These are phyloP conservation scores for Hermaeophaga mercurialis DNA, from an alignment of 2,888 invertebrate genomes.

Conservation along the genomic window DNA sequence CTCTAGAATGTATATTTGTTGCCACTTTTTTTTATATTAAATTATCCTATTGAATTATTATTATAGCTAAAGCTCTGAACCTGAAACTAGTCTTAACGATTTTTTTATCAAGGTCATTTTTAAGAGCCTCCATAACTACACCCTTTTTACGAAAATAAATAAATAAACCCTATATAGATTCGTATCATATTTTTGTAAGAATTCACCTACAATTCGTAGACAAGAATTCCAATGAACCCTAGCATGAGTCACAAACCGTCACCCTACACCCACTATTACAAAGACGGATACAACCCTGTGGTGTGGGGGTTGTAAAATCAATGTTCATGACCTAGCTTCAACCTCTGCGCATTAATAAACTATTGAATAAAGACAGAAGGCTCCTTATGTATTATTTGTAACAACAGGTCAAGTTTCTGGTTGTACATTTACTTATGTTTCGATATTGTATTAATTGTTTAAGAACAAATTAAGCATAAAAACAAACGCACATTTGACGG, in stretches of 20 bases:
- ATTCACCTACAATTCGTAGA: conserved; percentile 10
- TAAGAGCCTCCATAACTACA: not conserved
- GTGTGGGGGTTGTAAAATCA: conserved; percentile 41
- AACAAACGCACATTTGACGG: not conserved
- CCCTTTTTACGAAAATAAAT: no score
- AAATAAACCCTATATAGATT: not conserved
- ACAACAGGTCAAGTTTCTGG: not conserved
- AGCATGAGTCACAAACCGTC: conserved; percentile 18
- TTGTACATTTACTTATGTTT: not conserved
- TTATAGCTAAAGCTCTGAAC: no score
- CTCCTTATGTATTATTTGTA: not conserved
- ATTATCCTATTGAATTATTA: no score
- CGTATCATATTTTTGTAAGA: not conserved
- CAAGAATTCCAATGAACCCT: conserved; percentile 20
- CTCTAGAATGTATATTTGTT: no score
- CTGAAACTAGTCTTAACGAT: no score
- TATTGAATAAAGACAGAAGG: not conserved
- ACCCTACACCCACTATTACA: conserved; percentile 13
- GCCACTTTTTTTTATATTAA: no score
- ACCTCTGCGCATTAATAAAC: conserved; percentile 31
- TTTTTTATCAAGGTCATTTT: not conserved
- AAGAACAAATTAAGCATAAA: not conserved
- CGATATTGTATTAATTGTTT: no score
- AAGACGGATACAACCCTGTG: conserved; percentile 32
- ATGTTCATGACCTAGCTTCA: conserved; percentile 43